Evolutionary conservation across 2,888 invertebrate genomes (phyloP).

Genomic region (Tubiluchus corallicola): DNA sequence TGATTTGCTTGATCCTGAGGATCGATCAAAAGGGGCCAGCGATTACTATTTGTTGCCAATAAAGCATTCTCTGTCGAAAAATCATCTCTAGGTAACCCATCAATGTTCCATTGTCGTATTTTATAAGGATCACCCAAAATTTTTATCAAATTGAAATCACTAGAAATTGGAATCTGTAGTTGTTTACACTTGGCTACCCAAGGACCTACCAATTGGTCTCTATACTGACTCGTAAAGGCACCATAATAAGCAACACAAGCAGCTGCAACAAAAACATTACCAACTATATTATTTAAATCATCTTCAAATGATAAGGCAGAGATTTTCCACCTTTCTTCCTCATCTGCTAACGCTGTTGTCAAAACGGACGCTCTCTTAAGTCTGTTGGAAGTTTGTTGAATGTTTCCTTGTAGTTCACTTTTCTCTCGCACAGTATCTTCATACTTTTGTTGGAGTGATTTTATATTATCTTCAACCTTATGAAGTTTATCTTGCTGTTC

Average conservation of each 20-base stretch:
- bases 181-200: conserved; percentile 50
- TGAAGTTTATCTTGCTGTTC: conserved; percentile 63
- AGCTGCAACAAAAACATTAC: conserved; percentile 30
- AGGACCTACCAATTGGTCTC: conserved; percentile 38
- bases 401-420: conserved; percentile 49
- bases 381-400: conserved; percentile 54
- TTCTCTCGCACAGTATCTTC: conserved; percentile 40
- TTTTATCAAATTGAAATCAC: conserved; percentile 39
- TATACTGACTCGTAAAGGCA: conserved; percentile 28
- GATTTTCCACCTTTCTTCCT: conserved; percentile 63
- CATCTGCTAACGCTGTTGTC: conserved; percentile 67
- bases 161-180: conserved; percentile 49
- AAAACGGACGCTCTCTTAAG: conserved; percentile 61
- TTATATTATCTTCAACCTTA: conserved; percentile 53
- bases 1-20: conserved; percentile 32
- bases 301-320: conserved; percentile 32
- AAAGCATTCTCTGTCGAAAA: conserved; percentile 32
- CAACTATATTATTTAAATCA: conserved; percentile 27
- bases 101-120: conserved; percentile 38
- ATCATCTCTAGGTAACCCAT: conserved; percentile 29
- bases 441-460: conserved; percentile 29
- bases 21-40: conserved; percentile 33
- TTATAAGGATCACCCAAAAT: conserved; percentile 34
- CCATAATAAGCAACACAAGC: conserved; percentile 32
- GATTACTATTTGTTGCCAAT: conserved; percentile 27